Conservation (phyloP, 1,140 invertebrate genomes). For the Pseudachorutes palmiensis region DNA sequence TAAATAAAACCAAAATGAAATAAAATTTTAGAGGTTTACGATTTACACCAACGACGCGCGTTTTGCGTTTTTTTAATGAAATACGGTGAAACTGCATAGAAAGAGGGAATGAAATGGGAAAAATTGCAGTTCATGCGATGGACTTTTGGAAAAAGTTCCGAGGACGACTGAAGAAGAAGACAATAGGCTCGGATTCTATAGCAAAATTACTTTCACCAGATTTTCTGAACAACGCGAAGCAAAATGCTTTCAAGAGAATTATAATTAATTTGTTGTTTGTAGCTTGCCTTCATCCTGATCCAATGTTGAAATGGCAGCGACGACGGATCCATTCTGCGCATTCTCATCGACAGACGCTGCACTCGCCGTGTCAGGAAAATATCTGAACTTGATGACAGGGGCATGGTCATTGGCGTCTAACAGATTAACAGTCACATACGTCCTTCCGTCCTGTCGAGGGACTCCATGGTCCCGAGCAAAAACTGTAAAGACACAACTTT, state of each 20-base stretch:
- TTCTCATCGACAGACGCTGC: constrained; percentile 90
- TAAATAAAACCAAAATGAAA: too few relatives aligned
- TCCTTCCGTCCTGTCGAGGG: constrained; percentile 78
- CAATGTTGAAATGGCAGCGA: constrained; percentile 84
- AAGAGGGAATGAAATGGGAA: too few relatives aligned
- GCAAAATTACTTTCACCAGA: too few relatives aligned
- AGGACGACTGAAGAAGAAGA: too few relatives aligned
- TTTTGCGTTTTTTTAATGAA: too few relatives aligned
- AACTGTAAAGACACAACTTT: constrained; percentile 88
- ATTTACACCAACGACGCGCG: too few relatives aligned
- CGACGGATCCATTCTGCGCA: constrained; percentile 74
- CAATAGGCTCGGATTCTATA: too few relatives aligned
- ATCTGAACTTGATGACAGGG: constrained; percentile 80
- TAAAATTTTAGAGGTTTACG: too few relatives aligned
- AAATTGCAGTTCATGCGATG: too few relatives aligned
- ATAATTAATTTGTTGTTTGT: constrained; percentile 45
- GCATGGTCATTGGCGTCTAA: constrained; percentile 92
- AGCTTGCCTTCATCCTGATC: constrained; percentile 69
- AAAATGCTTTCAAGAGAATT: neutral
- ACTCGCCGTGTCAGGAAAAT: constrained; percentile 69
- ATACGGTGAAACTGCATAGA: too few relatives aligned
- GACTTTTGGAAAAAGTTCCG: too few relatives aligned
- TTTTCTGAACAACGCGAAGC: too few relatives aligned
- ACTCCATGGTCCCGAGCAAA: constrained; percentile 85
- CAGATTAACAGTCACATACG: constrained; percentile 89